Evolutionary conservation across 2,113 vertebrate genomes (phyloP).

Genomic region (Sturnira hondurensis): DNA sequence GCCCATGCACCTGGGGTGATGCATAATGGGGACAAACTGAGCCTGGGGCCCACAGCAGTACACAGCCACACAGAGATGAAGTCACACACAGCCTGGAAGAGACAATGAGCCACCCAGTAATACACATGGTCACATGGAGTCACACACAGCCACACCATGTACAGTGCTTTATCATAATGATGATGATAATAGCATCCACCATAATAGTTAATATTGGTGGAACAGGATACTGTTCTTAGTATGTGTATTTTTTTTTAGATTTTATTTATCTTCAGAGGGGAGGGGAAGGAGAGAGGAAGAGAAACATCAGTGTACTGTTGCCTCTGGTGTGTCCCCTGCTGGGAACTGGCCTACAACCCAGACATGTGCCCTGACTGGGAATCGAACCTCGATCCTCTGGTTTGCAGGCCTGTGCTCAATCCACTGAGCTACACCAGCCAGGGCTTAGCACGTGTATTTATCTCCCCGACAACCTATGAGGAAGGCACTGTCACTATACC

Average conservation of each 20-base stretch:
- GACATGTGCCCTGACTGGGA: too few relatives aligned
- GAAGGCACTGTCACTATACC: conserved; percentile 22
- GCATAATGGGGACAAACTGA: not conserved
- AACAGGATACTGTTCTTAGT: not conserved
- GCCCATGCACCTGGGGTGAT: not conserved
- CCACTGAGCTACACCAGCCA: too few relatives aligned
- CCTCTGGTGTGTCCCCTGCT: too few relatives aligned
- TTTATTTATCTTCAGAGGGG: too few relatives aligned
- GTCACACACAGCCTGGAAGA: not conserved
- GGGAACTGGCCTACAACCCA: too few relatives aligned
- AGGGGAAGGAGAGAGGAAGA: too few relatives aligned
- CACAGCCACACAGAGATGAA: not conserved
- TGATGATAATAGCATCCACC: not conserved
- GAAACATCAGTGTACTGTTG: too few relatives aligned
- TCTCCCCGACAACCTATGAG: not conserved
- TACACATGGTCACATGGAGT: not conserved
- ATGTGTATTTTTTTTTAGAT: too few relatives aligned
- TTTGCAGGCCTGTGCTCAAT: too few relatives aligned
- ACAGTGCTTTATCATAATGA: not conserved
- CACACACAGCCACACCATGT: not conserved
- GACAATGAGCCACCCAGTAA: not conserved
- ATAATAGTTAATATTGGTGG: not conserved
- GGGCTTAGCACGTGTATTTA: conserved; percentile 30
- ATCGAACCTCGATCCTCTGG: too few relatives aligned
- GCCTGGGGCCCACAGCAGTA: not conserved